Base-by-base conservation (phyloP, 2,113 vertebrate genomes). In the Tenebrosternarchus preto region DNA sequence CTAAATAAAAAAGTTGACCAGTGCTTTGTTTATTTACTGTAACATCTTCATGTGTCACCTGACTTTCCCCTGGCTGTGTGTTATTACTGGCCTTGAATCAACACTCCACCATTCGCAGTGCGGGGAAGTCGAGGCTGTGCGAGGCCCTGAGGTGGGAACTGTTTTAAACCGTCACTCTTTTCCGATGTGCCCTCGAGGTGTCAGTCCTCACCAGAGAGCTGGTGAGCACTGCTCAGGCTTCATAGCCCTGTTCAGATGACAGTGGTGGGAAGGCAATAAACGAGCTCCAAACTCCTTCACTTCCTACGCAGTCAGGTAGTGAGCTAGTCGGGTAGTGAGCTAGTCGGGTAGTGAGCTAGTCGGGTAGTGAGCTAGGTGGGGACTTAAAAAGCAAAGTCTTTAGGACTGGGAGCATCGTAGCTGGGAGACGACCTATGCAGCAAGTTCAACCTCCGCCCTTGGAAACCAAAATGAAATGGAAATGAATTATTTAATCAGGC, bases 401-500 rank as follows among this genome's bases (percentile, higher is more conserved):
- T 19, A 22, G 31, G 39, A 20, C 9, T 50, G 11, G 19, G 64
- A 68, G n/a, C 39, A 36, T 36, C n/a, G 9, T 36, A 27, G 39
- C 29, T 25, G 53, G 75, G 24, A n/a, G 0, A 55, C 31, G 72
- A 59, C 70, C 63, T 76, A 80, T 39, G 24, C 55, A 63, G 50
- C 56, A 80, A 55, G 68, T 80, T 75, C 12, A 61, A 56, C 22
- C 46, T 16, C 67, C 11, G 31, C 22, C 25, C 20, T 56, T 46
- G 71, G 31, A 50, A 74, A 31, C 29, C 59, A 50, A 50, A 50
- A 50, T 55, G 36, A 57, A 43, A 8, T 22, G 72, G 46, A 39
- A 59, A 76, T 80, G 6, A 83, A 83, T 71, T 76, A 83, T 83
- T 83, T 57, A 83, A 74, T 24, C 66, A 46, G 55, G 63, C 43